A percentile compares a stretch with the other conserved stretches of the same genome.
Evolutionary conservation across 2,888 invertebrate genomes (phyloP).

Genomic region (Drosophila maculinotata): DNA sequence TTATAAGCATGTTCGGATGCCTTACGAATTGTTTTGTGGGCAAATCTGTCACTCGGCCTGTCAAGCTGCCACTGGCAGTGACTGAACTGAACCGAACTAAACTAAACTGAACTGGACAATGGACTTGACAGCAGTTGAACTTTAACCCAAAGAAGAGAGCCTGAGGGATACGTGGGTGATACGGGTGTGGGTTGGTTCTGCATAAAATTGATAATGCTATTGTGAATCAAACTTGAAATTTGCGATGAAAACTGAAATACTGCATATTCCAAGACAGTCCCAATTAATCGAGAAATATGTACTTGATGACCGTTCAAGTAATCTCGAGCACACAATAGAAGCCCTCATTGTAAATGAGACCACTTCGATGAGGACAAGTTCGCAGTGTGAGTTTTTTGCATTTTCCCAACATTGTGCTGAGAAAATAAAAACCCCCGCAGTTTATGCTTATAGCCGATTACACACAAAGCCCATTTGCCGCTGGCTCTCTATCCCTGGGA

Average conservation of each 20-base stretch:
- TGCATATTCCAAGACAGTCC: no score
- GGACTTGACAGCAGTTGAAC: conserved; percentile 30
- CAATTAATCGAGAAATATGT: no score
- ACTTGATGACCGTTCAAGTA: conserved; percentile 2
- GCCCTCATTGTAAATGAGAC: conserved; percentile 46
- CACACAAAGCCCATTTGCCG: conserved; percentile 69
- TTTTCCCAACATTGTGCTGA: conserved; percentile 27
- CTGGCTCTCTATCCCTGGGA: conserved; percentile 21
- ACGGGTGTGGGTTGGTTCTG: conserved; percentile 1
- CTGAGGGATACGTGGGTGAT: no score
- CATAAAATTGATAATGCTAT: conserved; percentile 4
- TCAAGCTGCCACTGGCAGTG: conserved; percentile 54
- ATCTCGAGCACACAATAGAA: conserved; percentile 23
- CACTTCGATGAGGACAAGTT: conserved; percentile 27
- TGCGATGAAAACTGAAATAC: no score
- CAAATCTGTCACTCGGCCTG: conserved; percentile 74
- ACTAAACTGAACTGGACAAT: conserved; percentile 29
- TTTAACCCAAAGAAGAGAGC: conserved; percentile 7
- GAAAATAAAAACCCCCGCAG: conserved; percentile 51
- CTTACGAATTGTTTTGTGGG: conserved; percentile 69
- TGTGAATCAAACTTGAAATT: no score
- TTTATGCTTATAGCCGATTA: conserved; percentile 68
- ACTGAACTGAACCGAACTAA: conserved; percentile 25
- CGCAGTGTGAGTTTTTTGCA: conserved; percentile 9
- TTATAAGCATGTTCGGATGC: conserved; percentile 58